Evolutionary conservation across 2,797 vertebrate genomes (phyloP).

Genomic region (Eurystomus glaucurus): DNA sequence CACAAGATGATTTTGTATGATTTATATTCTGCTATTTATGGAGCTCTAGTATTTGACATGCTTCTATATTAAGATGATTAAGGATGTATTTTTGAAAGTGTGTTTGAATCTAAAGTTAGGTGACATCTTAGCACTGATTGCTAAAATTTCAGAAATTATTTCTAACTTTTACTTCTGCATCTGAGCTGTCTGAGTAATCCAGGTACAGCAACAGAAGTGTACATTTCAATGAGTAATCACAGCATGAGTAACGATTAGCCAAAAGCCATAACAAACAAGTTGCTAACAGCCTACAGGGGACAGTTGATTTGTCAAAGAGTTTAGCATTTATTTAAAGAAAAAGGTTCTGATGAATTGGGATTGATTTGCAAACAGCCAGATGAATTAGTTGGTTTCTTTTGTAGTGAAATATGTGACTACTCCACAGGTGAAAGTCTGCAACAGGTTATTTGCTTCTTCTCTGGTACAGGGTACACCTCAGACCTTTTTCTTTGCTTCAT

Average conservation of each 20-base stretch:
- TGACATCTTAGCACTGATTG: background rate
- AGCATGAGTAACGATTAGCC: background rate
- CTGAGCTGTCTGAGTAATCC: background rate
- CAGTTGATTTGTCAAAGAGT: background rate
- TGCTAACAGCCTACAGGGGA: background rate
- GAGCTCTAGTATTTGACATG: background rate
- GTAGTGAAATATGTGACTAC: background rate
- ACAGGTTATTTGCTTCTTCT: background rate
- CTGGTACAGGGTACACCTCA: rapidly evolving
- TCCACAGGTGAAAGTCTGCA: background rate
- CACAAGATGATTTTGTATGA: background rate
- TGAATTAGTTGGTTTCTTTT: background rate
- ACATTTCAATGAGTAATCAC: background rate
- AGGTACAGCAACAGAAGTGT: background rate
- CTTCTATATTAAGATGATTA: background rate
- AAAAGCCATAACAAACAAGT: background rate
- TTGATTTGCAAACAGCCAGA: background rate
- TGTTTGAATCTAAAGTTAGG: background rate
- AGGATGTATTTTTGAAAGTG: background rate
- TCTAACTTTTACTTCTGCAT: background rate
- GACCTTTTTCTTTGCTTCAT: background rate
- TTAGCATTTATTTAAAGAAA: background rate
- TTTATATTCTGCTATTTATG: background rate
- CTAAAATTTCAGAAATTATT: background rate
- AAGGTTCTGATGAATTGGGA: background rate